A percentile compares a stretch with the other conserved stretches of the same genome.
Conservation (phyloP, 2,888 invertebrate species). For the Nomada fucata region DNA sequence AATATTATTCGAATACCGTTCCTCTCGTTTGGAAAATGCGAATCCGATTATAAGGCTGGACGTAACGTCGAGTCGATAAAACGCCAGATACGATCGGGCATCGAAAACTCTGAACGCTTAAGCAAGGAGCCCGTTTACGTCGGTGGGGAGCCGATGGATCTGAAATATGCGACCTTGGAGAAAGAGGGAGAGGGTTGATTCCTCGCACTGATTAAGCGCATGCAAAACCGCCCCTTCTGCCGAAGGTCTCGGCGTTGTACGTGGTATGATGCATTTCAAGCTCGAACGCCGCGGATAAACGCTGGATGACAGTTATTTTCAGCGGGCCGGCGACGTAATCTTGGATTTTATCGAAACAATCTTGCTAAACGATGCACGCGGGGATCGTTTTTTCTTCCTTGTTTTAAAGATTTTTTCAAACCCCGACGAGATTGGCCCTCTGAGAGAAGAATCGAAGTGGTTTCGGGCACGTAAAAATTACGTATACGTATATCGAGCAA, state of each 20-base stretch:
- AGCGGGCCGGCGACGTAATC: not conserved
- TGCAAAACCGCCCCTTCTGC: constrained; percentile 41
- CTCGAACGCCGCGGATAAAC: constrained; percentile 3
- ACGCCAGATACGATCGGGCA: constrained; percentile 7
- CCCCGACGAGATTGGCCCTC: not conserved
- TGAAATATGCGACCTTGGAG: constrained; percentile 49
- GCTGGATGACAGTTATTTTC: constrained; percentile 3
- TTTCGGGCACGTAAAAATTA: not conserved
- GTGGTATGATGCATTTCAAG: constrained; percentile 7
- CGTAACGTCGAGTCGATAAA: constrained; percentile 5
- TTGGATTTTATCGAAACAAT: not conserved
- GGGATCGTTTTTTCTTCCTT: not conserved
- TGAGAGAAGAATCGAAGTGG: not conserved
- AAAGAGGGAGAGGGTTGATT: constrained; percentile 34
- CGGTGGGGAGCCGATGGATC: constrained; percentile 21
- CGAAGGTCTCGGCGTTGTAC: not conserved
- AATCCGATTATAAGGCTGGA: constrained; percentile 12
- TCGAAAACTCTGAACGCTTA: constrained; percentile 43
- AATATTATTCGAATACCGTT: not conserved
- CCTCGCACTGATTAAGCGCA: constrained; percentile 50
- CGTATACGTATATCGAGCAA: not conserved
- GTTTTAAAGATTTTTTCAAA: not conserved
- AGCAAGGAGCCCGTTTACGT: constrained; percentile 44
- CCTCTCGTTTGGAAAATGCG: not conserved
- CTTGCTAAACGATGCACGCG: not conserved